Percentiles rank a stretch among this genome's conserved stretches.
Conservation (phyloP, 2,888 invertebrate genomes). For the Caenorhabditis doughertyi region DNA sequence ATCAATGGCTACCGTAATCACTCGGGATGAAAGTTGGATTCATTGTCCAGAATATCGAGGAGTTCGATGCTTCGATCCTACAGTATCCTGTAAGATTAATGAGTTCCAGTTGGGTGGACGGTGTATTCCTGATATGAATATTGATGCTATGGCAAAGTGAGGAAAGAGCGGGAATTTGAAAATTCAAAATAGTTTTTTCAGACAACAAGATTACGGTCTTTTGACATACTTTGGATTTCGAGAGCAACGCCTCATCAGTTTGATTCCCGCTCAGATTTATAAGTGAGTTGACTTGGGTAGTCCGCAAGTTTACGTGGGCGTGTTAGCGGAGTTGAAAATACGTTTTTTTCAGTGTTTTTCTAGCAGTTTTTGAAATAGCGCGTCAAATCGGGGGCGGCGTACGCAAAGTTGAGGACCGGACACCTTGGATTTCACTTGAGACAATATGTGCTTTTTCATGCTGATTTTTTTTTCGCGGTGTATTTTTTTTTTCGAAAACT, state of each 20-base stretch:
- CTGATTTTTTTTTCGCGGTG: too few species aligned
- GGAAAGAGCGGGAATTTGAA: background rate
- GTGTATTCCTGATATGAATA: slow-evolving; percentile 3
- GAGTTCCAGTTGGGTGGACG: slow-evolving; percentile 31
- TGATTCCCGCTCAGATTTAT: slow-evolving; percentile 51
- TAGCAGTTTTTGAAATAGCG: too few species aligned
- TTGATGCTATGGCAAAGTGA: background rate
- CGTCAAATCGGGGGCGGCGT: too few species aligned
- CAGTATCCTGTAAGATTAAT: slow-evolving; percentile 26
- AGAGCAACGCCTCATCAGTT: slow-evolving; percentile 31
- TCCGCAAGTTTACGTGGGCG: too few species aligned
- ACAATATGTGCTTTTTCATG: too few species aligned
- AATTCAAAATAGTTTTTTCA: slow-evolving; percentile 1
- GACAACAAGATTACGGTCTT: slow-evolving; percentile 28
- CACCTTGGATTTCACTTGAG: too few species aligned
- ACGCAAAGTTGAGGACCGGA: too few species aligned
- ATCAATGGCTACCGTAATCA: slow-evolving; percentile 29
- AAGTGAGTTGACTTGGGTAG: too few species aligned
- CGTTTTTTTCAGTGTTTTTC: too few species aligned
- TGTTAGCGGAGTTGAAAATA: too few species aligned
- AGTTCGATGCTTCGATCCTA: slow-evolving; percentile 51
- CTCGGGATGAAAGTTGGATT: slow-evolving; percentile 28
- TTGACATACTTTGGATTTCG: slow-evolving; percentile 22
- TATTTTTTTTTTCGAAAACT: too few species aligned
- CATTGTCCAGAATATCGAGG: slow-evolving; percentile 26